These are phyloP conservation scores for Watersipora subatra DNA, from an alignment of 1,140 invertebrate species.

Conservation along the genomic window DNA sequence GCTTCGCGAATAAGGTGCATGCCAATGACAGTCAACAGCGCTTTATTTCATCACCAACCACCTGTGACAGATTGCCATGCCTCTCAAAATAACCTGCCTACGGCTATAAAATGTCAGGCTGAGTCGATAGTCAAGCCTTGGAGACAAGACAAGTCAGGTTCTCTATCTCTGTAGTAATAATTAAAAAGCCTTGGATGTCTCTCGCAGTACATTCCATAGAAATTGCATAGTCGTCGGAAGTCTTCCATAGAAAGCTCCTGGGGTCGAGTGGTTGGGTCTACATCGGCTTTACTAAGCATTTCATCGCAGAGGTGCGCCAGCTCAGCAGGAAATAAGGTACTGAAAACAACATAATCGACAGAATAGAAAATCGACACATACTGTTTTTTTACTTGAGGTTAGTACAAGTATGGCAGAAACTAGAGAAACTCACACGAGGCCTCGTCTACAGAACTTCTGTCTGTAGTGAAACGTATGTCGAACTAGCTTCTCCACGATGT, in stretches of 20 bases:
- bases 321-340: constrained; percentile 61
- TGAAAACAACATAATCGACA: constrained; percentile 14
- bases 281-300: constrained; percentile 57
- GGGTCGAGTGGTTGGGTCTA: constrained; percentile 55
- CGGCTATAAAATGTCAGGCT: no score
- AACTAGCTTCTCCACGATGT: constrained; percentile 76
- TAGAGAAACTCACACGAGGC: constrained; percentile 45
- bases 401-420: not conserved
- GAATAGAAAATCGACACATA: not conserved
- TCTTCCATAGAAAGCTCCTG: constrained; percentile 52
- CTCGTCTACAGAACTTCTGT: constrained; percentile 63
- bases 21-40: no score
- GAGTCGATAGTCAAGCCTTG: no score
- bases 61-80: no score
- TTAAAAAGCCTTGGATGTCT: constrained; percentile 53
- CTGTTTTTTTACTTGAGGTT: not conserved
- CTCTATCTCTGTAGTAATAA: constrained; percentile 46
- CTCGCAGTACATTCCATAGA: constrained; percentile 56
- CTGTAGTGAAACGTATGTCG: constrained; percentile 72
- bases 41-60: no score
- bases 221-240: constrained; percentile 58
- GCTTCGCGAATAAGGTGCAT: no score
- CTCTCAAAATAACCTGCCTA: no score
- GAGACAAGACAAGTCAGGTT: no score
- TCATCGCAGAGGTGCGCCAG: constrained; percentile 51